Conservation (phyloP, 2,888 invertebrate genomes). For the Calephelis perditalis region DNA sequence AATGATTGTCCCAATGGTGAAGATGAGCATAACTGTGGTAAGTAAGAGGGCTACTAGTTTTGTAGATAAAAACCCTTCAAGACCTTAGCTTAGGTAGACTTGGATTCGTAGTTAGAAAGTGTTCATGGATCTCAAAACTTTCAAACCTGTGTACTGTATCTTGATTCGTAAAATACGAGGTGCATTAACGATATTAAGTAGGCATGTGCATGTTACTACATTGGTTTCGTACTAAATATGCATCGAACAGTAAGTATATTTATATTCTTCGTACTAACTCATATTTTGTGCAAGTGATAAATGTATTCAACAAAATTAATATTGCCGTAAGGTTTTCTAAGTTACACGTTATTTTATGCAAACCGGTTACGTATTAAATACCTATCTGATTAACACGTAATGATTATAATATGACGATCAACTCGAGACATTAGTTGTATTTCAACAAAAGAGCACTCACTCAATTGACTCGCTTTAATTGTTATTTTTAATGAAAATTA, state of each 20-base stretch:
- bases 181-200: neutral
- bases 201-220: neutral
- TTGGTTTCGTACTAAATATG: neutral
- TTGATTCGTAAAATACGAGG: neutral
- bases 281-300: no score
- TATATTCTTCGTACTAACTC: no score
- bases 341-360: no score
- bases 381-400: no score
- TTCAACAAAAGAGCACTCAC: no score
- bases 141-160: neutral
- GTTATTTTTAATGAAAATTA: no score
- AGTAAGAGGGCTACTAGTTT: constrained; percentile 28
- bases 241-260: neutral
- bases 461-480: no score
- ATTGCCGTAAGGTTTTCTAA: no score
- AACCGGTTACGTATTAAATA: no score
- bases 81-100: neutral
- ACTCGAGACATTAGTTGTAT: no score
- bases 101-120: neutral
- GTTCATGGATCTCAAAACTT: neutral
- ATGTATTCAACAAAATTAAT: no score
- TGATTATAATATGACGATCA: no score
- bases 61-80: constrained; percentile 9
- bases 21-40: constrained; percentile 80
- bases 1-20: constrained; percentile 79